Evolutionary conservation across 2,113 vertebrate genomes (phyloP).

Genomic region (Entomyzon cyanotis): DNA sequence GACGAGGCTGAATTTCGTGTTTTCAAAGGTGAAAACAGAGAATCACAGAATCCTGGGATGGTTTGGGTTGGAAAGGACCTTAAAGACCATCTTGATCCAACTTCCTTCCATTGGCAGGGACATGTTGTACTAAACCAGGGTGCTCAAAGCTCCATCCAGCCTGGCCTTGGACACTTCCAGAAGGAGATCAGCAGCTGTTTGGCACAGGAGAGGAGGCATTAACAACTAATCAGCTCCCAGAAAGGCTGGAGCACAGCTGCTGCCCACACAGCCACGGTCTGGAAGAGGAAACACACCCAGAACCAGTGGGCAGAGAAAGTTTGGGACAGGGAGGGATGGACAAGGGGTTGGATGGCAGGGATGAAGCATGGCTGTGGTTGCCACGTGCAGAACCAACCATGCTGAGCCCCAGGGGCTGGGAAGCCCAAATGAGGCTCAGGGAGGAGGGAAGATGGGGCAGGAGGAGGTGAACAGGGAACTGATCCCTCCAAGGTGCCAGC

Average conservation of each 20-base stretch:
- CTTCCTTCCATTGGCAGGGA: neutral
- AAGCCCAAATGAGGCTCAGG: neutral
- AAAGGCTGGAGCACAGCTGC: neutral
- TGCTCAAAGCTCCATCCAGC: neutral
- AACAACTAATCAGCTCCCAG: neutral
- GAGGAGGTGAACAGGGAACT: neutral
- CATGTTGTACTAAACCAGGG: neutral
- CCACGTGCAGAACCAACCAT: rapidly evolving
- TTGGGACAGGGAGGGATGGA: neutral
- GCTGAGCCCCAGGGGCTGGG: neutral
- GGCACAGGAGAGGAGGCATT: neutral
- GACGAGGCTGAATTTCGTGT: neutral
- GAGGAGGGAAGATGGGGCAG: neutral
- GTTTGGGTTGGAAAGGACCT: neutral
- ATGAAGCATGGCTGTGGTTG: no score
- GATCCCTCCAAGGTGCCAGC: neutral
- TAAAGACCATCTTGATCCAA: neutral
- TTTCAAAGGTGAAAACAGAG: neutral
- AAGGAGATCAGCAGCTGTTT: neutral
- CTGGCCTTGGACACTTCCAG: neutral
- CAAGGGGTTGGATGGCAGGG: neutral
- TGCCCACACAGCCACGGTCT: rapidly evolving
- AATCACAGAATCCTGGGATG: neutral
- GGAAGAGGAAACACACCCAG: neutral
- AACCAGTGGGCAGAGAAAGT: neutral